Base-by-base conservation (phyloP, 2,888 invertebrate species). In the Cinara cedri region DNA sequence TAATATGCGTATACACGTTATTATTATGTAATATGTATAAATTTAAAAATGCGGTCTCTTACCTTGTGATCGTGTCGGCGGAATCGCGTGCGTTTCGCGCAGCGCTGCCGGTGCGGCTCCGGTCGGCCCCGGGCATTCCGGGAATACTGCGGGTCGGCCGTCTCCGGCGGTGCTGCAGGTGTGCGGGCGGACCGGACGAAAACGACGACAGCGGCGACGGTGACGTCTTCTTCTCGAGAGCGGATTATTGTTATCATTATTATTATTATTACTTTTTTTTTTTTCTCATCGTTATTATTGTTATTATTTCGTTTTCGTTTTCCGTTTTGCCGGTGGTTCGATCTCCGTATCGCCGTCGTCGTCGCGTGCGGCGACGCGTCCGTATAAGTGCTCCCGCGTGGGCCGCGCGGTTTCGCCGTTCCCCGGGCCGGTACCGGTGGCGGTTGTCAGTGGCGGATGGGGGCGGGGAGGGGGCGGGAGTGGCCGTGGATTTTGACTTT, bases 191-290 rank as follows among this genome's bases (percentile, higher is more conserved):
- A 42, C 14, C 10, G 10, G 44, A 42, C 19, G 51, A 42, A 24
- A 24, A 10, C 62, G 42, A 1, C 42, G 68, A 26, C 42, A n/a
- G 11, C 68, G 54, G 24, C n/a, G 26, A n/a, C 44, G 65, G 57
- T 78, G 78, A 78, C 78, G 78, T 78, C 78, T 78, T 78, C 68
- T 78, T 78, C 26, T 57, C 65, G 2, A 13, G 26, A n/a, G 24
- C 16, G 24, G 11, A 49, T 6, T 26, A 2, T 26, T n/a, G 51
- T 51, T 66, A 21, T 34, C 6, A 34, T 34, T 34, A 34, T 34
- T 34, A 34, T 34, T 34, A 34, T 34, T 34, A 34, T 34, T 34
- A 34, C 6, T 34, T 34, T 34, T 34, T 6, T 34, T 34, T 6
- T 34, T 34, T 34, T 34, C 6, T 34, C n/a, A 21, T 34, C 6